A percentile compares a stretch with the other conserved stretches of the same genome.
These are phyloP conservation scores for Melangyna quadrimaculata DNA, from an alignment of 2,888 invertebrate species.

Conservation along the genomic window DNA sequence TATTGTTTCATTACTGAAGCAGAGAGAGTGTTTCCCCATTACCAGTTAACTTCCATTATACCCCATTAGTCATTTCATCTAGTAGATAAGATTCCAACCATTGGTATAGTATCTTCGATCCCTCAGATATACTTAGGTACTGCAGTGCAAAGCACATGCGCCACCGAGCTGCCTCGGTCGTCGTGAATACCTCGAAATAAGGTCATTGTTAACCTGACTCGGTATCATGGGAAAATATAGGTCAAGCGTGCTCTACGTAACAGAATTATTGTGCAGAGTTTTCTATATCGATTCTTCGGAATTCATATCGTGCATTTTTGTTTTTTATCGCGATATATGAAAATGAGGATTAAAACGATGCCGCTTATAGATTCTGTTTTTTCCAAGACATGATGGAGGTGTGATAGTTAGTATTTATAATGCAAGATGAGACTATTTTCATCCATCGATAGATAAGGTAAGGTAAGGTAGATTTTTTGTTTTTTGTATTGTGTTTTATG, in stretches of 20 bases:
- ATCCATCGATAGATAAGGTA: slow-evolving; percentile 17
- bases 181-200: slow-evolving; percentile 55
- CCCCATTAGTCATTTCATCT: too few relatives aligned
- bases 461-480: too few relatives aligned
- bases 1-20: neutral
- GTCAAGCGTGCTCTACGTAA: slow-evolving; percentile 74
- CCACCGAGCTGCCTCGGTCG: too few relatives aligned
- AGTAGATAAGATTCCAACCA: neutral
- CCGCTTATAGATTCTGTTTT: slow-evolving; percentile 27
- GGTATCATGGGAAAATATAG: slow-evolving; percentile 72
- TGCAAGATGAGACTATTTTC: slow-evolving; percentile 30
- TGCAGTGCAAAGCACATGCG: too few relatives aligned
- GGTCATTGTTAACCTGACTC: slow-evolving; percentile 74
- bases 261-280: slow-evolving; percentile 56
- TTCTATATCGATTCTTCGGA: slow-evolving; percentile 67
- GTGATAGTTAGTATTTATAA: neutral
- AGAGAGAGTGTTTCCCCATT: neutral
- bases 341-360: neutral
- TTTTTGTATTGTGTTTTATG: too few relatives aligned
- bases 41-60: neutral
- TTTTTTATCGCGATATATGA: slow-evolving; percentile 18
- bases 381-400: neutral
- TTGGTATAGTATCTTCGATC: neutral
- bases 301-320: slow-evolving; percentile 38
- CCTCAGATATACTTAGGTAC: neutral